Base-by-base conservation (phyloP, 1,140 invertebrate genomes). In the Aphelinus atriplicis region DNA sequence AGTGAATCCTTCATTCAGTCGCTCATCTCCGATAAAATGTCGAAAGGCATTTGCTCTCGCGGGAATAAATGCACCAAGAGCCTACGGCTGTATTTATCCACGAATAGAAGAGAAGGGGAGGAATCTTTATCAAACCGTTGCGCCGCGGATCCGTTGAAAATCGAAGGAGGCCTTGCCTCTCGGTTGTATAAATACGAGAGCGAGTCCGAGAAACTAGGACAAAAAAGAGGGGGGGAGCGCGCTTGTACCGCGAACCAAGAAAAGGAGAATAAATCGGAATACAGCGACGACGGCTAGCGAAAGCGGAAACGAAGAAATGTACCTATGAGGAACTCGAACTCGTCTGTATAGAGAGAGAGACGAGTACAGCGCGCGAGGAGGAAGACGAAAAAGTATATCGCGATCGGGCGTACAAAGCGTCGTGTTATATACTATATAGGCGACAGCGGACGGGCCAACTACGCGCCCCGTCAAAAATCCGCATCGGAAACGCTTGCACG, bases 371-470 rank as follows among this genome's bases (percentile, higher is more conserved):
- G 26, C 26, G 70, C 48, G 46, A 10, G 10, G 3, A 72, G 45
- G 51, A 56, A 58, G 42, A 10, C 50, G 55, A 69, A 65, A 51
- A 65, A 65, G 47, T 51, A 65, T 72, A 65, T 64, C n/a, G 45
- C 43, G 3, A 3, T 43, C 60, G 9, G 7, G 60, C 4, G 10
- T 53, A 64, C 45, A 65, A 72, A 72, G 46, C 61, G 69, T 45
- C 55, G 47, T 26, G 26, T 26, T 26, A 26, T 26, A 26, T 26
- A 26, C 26, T 47, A 69, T 26, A 10, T 62, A 67, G 65, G 46
- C 26, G 53, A 3, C 10, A 56, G 53, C n/a, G 9, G 80, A 81
- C 80, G 68, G 73, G 57, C 7, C 57, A 61, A 53, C 63, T 26
- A 26, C 26, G 47, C 75, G 76, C 70, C 62, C 46, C 50, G 69